Evolutionary conservation across 2,888 invertebrate species (phyloP).

Genomic region (Hydriomena furcata): DNA sequence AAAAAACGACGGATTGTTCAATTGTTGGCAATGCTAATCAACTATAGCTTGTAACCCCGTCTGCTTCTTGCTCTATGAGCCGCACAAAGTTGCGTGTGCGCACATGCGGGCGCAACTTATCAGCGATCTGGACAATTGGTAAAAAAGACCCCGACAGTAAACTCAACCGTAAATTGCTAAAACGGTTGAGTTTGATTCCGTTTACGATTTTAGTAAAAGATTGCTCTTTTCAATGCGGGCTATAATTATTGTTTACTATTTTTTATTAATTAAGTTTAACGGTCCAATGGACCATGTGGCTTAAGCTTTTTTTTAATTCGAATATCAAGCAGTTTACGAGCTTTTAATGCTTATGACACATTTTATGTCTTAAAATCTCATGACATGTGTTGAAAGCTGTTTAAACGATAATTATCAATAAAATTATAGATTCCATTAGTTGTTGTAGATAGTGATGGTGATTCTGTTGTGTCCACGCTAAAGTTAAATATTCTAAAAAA

Average conservation of each 20-base stretch:
- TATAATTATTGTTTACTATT: slow-evolving; percentile 55
- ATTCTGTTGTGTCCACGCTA: too few species aligned
- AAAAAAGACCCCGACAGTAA: slow-evolving; percentile 70
- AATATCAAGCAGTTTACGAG: slow-evolving; percentile 20
- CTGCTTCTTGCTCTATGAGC: slow-evolving; percentile 20
- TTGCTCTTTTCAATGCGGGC: slow-evolving; percentile 78
- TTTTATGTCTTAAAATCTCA: slow-evolving; percentile 27
- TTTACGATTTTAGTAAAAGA: slow-evolving; percentile 74
- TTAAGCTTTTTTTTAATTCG: slow-evolving; percentile 20
- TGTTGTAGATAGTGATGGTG: too few species aligned
- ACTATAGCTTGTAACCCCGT: background rate
- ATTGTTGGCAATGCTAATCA: too few species aligned
- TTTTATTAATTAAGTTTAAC: slow-evolving; percentile 52
- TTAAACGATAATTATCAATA: slow-evolving; percentile 1
- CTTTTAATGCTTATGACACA: slow-evolving; percentile 27
- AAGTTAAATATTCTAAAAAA: too few species aligned
- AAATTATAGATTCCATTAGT: too few species aligned
- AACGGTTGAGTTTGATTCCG: slow-evolving; percentile 69
- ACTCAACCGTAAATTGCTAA: slow-evolving; percentile 77
- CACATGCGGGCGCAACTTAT: slow-evolving; percentile 76
- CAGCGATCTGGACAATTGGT: slow-evolving; percentile 77
- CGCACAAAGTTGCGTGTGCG: slow-evolving; percentile 66
- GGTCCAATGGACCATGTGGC: slow-evolving; percentile 37
- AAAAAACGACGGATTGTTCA: too few species aligned
- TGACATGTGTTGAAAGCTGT: slow-evolving; percentile 19